Evolutionary conservation across 2,113 vertebrate species (phyloP).

Genomic region (Pangasianodon hypophthalmus): DNA sequence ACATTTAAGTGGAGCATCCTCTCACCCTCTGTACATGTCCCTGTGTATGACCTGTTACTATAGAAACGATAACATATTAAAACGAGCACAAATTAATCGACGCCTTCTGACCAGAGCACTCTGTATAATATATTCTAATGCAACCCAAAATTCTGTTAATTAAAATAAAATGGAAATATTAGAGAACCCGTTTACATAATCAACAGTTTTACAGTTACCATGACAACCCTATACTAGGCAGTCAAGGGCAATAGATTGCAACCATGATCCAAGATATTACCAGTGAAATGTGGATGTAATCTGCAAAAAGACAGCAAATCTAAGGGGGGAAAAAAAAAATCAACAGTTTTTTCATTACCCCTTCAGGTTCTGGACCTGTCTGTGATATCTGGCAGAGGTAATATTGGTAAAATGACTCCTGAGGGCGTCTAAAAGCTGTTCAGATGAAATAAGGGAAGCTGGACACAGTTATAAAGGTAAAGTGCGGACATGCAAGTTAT

Average conservation of each 20-base stretch:
- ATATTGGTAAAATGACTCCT: conserved; percentile 21
- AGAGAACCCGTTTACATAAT: neutral
- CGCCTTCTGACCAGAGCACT: neutral
- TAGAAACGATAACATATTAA: neutral
- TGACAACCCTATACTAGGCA: neutral
- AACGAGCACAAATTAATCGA: neutral
- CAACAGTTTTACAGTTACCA: neutral
- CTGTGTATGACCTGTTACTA: neutral
- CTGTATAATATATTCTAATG: neutral
- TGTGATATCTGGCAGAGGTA: neutral
- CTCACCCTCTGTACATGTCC: neutral
- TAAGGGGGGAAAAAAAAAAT: neutral
- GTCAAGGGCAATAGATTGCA: neutral
- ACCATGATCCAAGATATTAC: neutral
- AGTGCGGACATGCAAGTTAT: neutral
- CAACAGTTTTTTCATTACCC: neutral
- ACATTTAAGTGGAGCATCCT: neutral
- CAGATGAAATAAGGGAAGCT: neutral
- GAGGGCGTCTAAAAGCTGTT: neutral
- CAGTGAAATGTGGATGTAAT: conserved; percentile 3
- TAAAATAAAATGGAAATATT: neutral
- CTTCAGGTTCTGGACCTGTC: neutral
- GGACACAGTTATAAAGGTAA: neutral
- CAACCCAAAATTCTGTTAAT: neutral
- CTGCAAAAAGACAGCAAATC: neutral